Evolutionary conservation across 37 sponge, comb jelly and placozoan species (phyloP), one percentile per base, ranked within the genome.

Genomic region (Mnemiopsis leidyi): DNA sequence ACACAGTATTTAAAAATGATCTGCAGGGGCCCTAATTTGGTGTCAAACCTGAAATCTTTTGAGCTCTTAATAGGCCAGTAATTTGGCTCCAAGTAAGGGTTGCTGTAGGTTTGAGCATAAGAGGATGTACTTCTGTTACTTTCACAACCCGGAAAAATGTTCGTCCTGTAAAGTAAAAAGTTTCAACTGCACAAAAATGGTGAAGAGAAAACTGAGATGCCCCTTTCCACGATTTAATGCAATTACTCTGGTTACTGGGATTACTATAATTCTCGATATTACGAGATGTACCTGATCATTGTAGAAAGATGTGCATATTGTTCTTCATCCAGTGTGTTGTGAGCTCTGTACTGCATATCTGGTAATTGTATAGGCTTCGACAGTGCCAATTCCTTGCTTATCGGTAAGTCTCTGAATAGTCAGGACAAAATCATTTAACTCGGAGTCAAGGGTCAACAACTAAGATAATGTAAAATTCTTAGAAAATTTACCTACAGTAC

Each of bases 281-380:
- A n/a, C n/a, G n/a, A n/a, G n/a, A n/a, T n/a, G n/a, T 23, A 85
- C 90, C 90, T 85, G 61, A 85, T 7, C 40, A 85, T 38, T 5
- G 61, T 26, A 21, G 90, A 85, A 21, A 85, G 48, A 16, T 32
- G 79, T 24, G 33, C 90, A 39, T 38, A 85, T 28, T 85, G 61
- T 23, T 40, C 90, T 61, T 13, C 36, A 39, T 85, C 90, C 5
- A 40, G 0, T 23, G 40, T 25, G 21, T 28, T 23, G 23, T 25
- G 21, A 23, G n/a, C 1, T 39, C 61, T 38, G 28, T 23, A 40
- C 36, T 85, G 36, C 29, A 39, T 0, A n/a, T 85, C 61, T 36
- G 90, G 90, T 23, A 85, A 25, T 23, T 40, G 32, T 2, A 85
- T 38, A 39, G 90, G 90, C 61, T 85, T 85, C 13, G 90, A 85